phyloP scores from a whole-genome alignment of 2,797 vertebrate genomes.

The Intellagama lesueurii region DNA sequence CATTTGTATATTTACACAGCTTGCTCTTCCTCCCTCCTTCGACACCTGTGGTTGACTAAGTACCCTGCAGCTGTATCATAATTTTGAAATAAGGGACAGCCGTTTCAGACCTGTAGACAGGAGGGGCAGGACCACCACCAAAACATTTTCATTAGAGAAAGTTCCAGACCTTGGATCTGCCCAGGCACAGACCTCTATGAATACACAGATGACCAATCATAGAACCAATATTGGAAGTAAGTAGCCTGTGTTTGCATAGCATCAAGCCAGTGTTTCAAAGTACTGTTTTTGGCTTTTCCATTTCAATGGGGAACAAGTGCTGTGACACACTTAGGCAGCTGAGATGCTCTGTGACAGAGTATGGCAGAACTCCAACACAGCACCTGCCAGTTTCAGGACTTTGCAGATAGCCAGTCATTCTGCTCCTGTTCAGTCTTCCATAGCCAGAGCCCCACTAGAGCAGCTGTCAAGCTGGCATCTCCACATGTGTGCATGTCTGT shows the following conservation, averaged over 20 bases:
- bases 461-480: neutral
- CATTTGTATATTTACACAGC: too few species aligned
- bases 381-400: neutral
- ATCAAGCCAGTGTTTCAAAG: neutral
- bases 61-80: too few species aligned
- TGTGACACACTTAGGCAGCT: neutral
- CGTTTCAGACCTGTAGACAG: too few species aligned
- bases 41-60: too few species aligned
- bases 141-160: too few species aligned
- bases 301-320: neutral
- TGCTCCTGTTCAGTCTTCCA: neutral
- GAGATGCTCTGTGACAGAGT: neutral
- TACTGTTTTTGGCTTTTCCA: neutral
- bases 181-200: too few species aligned
- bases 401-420: neutral
- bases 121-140: too few species aligned
- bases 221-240: too few species aligned
- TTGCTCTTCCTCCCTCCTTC: too few species aligned
- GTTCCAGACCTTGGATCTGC: too few species aligned
- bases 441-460: neutral
- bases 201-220: too few species aligned
- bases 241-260: neutral
- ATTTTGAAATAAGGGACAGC: too few species aligned
- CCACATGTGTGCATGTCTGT: neutral
- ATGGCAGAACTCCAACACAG: neutral